Percentiles rank a stretch among this genome's conserved stretches.
These are phyloP conservation scores for Apus apus DNA, from an alignment of 2,113 vertebrate species.

Conservation along the genomic window DNA sequence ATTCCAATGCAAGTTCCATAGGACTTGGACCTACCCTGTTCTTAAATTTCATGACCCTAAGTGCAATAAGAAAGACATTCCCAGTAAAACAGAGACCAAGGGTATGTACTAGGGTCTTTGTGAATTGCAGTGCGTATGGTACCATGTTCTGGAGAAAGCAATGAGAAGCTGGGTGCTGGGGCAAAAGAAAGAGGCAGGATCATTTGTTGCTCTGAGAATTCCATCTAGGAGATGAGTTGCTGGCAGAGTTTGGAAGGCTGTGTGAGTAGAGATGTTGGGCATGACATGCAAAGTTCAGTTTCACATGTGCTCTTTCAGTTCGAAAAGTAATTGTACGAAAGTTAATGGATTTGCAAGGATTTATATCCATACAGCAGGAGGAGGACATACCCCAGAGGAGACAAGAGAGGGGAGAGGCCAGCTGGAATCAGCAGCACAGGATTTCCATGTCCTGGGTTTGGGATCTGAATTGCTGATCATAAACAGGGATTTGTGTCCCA, in stretches of 20 bases:
- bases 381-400: background rate
- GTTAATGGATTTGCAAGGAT: background rate
- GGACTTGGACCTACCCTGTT: slow-evolving; percentile 35
- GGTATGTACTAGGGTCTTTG: background rate
- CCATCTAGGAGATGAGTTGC: background rate
- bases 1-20: slow-evolving; percentile 29
- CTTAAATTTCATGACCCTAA: slow-evolving; percentile 48
- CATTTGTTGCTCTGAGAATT: background rate
- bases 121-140: background rate
- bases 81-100: background rate
- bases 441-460: background rate
- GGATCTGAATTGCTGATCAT: background rate
- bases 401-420: background rate
- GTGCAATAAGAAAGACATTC: background rate
- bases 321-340: background rate
- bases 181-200: background rate
- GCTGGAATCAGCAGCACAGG: background rate
- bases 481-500: background rate
- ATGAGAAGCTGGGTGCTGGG: background rate
- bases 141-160: background rate
- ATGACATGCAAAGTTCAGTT: background rate
- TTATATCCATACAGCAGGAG: background rate
- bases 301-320: background rate
- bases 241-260: background rate
- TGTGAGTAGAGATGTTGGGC: background rate